A percentile compares a stretch with the other conserved stretches of the same genome.
Evolutionary conservation across 2,888 invertebrate genomes (phyloP).

Genomic region (Tuta absoluta): DNA sequence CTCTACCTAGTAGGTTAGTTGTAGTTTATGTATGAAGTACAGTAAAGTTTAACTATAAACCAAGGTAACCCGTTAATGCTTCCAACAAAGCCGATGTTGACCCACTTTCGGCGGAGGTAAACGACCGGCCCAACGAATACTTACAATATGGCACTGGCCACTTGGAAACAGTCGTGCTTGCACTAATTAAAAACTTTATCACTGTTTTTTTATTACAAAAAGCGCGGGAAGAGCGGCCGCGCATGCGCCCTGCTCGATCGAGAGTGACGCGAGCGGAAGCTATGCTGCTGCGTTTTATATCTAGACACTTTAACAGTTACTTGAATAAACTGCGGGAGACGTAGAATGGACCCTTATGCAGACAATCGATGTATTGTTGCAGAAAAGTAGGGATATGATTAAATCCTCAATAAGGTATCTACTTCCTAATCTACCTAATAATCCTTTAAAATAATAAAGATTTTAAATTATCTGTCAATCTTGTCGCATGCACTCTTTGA

Average conservation of each 20-base stretch:
- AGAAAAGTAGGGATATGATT: too few species aligned
- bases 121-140: conserved; percentile 48
- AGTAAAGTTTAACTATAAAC: conserved; percentile 30
- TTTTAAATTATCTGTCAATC: too few species aligned
- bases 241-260: conserved; percentile 58
- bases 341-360: conserved; percentile 50
- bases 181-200: conserved; percentile 55
- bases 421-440: too few species aligned
- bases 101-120: conserved; percentile 56
- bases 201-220: conserved; percentile 48
- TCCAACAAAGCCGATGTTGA: conserved; percentile 53
- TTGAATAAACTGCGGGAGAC: conserved; percentile 56
- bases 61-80: conserved; percentile 39
- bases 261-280: conserved; percentile 77
- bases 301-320: conserved; percentile 76
- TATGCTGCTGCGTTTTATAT: conserved; percentile 65
- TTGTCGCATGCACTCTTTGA: too few species aligned
- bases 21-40: background rate
- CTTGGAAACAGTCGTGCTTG: conserved; percentile 45
- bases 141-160: conserved; percentile 54
- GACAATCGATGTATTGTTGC: background rate
- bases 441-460: too few species aligned
- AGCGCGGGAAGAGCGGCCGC: conserved; percentile 62
- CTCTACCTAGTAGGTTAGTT: background rate
- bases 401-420: too few species aligned